Conservation (phyloP, 2,888 invertebrate species). For the Cheilosia vulpina region DNA sequence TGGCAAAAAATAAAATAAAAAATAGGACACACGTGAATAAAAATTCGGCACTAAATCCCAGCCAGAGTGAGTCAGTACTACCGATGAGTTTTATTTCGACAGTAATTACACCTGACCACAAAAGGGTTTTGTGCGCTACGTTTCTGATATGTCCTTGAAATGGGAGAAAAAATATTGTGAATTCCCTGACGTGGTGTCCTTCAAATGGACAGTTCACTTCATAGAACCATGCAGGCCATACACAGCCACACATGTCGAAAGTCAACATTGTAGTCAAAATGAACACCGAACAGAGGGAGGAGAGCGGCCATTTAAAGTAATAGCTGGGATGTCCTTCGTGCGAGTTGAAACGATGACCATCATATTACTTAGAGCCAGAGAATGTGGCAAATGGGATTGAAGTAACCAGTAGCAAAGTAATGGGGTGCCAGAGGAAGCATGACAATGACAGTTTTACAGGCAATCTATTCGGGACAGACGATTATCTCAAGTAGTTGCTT, state of each 20-base stretch:
- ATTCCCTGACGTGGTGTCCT: background rate
- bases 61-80: background rate
- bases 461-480: slow-evolving; percentile 4
- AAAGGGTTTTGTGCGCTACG: background rate
- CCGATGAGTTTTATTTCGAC: slow-evolving; percentile 37
- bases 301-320: slow-evolving; percentile 35
- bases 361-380: background rate
- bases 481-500: slow-evolving; percentile 8
- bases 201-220: slow-evolving; percentile 39
- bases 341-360: slow-evolving; percentile 28
- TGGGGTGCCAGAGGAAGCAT: slow-evolving; percentile 14
- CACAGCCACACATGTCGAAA: slow-evolving; percentile 14
- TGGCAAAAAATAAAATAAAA: background rate
- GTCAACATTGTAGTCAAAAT: slow-evolving; percentile 50
- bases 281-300: slow-evolving; percentile 24
- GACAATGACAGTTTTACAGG: slow-evolving; percentile 17
- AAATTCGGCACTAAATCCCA: slow-evolving; percentile 31
- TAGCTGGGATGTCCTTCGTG: slow-evolving; percentile 38
- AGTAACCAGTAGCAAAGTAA: slow-evolving; percentile 8
- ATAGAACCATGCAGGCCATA: slow-evolving; percentile 34
- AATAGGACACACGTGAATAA: background rate
- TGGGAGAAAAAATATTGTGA: background rate
- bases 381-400: slow-evolving; percentile 14
- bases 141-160: background rate
- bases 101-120: slow-evolving; percentile 62